Evolutionary conservation across 2,113 vertebrate genomes (phyloP), one percentile per base, ranked within the genome.

Genomic region (Orcinus orca): DNA sequence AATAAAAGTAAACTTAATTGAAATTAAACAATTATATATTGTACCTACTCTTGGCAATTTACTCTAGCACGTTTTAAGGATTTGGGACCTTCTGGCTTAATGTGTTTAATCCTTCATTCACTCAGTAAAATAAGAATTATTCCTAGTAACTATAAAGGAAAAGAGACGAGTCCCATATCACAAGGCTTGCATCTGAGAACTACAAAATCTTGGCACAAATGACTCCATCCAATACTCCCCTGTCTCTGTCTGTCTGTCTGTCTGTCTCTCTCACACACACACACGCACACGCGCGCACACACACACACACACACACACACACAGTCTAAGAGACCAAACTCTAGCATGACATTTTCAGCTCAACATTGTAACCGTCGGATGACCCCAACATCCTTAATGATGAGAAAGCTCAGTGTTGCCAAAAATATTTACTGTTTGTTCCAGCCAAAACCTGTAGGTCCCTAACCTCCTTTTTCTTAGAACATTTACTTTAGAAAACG

Each of bases 41-140:
- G 0, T 58, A 25, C 20, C 36, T 79, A 31, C 3, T 8, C n/a
- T 38, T 88, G 47, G 2, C 12, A 50, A 53, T 60, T 86, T 71
- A 26, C 6, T 93, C 29, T 53, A 58, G 5, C 9, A 83, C 8
- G 33, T 73, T 88, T 80, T 53, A 92, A 67, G 17, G 5, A 58
- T 90, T 62, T 87, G 2, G 26, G 10, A 0, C 0, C 15, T 18
- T 95, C 7, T 81, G 12, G 0, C 1, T 70, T 47, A 58, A 25
- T 76, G 4, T n/a, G 3, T 23, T 87, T 95, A 83, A 50, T 36
- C 14, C 15, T 89, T 13, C 44, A 87, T 87, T 96, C 31, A 81
- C 6, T 91, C 11, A 73, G 38, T 76, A 38, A 71, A 15, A 20
- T 71, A 77, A 21, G 8, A 58, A 55, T 92, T 33, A 13, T 3